Base-by-base conservation (phyloP, 2,888 invertebrate species). In the Oxycera nigricornis region DNA sequence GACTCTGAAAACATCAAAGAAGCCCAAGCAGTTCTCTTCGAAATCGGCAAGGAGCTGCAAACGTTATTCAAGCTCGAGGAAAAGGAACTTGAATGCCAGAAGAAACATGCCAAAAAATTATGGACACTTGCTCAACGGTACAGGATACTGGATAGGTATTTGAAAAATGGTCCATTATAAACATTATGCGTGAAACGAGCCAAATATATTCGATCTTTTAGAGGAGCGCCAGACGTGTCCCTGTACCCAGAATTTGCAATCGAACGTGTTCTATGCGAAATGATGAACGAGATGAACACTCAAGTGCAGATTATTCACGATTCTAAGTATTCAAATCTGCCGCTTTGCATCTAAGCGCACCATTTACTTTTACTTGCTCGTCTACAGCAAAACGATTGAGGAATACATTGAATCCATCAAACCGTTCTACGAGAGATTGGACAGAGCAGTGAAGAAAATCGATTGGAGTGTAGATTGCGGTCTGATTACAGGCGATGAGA, bases 161-260 rank as follows among this genome's bases (percentile, higher is more conserved):
- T 20, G 3, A 24, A 11, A 55, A 55, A 11, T 7, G 3, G 3
- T 46, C 6, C 46, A 7, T 3, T 7, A 3, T 7, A 46, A 7
- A 2, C 2, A 9, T 55, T 24, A n/a, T 17, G 9, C 17, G 6
- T 26, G 14, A 20, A 22, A 1, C 24, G 1, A 24, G 20, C 0
- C 4, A 50, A 50, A 22, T 59, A 1, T 61, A 61, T 31, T 61
- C 11, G 3, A 17, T 62, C 1, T 67, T 67, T 67, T 20, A 70
- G 70, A 7, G 70, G 70, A 30, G 52, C 70, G 4, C 70, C 70
- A 30, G 70, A 55, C 4, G 31, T 70, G 6, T 70, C 70, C 1
- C 22, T 70, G 22, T 70, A 70, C 22, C 70, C 70, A 6, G 70
- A 70, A 6, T 2, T 30, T 11, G 31, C 31, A 2, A 55, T 70